A percentile compares a stretch with the other conserved stretches of the same genome.
These are phyloP conservation scores for Orestias chungarensis DNA, from an alignment of 2,797 vertebrate genomes.

Conservation along the genomic window DNA sequence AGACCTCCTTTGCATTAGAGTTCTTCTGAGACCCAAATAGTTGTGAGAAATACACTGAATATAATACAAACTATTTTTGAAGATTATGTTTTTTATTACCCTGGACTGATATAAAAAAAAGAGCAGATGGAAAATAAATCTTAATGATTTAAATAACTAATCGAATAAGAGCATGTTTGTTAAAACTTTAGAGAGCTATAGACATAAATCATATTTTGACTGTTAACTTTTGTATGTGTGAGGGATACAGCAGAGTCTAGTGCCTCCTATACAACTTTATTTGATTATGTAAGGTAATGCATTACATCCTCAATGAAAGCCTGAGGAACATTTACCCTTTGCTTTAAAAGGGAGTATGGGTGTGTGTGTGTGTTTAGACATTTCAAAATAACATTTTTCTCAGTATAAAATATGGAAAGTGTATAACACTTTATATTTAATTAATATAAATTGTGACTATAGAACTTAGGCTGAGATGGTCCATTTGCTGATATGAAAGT, in stretches of 20 bases:
- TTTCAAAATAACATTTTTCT: not conserved
- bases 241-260: slow-evolving; percentile 9
- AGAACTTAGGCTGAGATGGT: not conserved
- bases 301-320: slow-evolving; percentile 68
- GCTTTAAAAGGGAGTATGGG: slow-evolving; percentile 30
- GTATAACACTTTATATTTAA: not conserved
- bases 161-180: not conserved
- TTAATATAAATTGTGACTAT: not conserved
- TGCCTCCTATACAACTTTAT: slow-evolving; percentile 50
- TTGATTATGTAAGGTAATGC: slow-evolving; percentile 69
- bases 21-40: not conserved
- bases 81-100: not conserved
- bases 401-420: not conserved
- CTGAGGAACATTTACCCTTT: slow-evolving; percentile 48
- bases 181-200: not conserved
- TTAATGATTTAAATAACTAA: not conserved
- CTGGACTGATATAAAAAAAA: not conserved
- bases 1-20: too few species aligned
- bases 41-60: not conserved
- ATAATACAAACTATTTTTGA: not conserved
- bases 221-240: slow-evolving; percentile 4
- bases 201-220: slow-evolving; percentile 1
- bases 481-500: not conserved
- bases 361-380: slow-evolving; percentile 12
- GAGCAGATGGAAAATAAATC: not conserved